Base-by-base conservation (phyloP, 2,888 invertebrate genomes). In the Leucophora obtusa region DNA sequence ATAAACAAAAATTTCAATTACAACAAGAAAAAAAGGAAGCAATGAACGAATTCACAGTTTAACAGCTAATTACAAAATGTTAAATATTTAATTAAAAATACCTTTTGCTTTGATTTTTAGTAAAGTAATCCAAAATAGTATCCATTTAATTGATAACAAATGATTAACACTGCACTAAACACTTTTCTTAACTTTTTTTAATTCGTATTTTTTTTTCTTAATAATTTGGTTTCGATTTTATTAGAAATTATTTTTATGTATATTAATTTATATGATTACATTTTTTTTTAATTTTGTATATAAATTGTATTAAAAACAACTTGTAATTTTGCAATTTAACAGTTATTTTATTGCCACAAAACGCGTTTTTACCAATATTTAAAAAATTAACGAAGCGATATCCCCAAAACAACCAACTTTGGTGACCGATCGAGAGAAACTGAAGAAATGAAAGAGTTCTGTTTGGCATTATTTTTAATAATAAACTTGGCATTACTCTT, bases 351-450 rank as follows among this genome's bases (percentile, higher is more conserved):
- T 62, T 21, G 51, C 71, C 51, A 71, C 60, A 58, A 63, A 71
- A 68, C 58, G 71, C 76, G 51, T 56, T 79, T 28, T 71, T 54
- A 65, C 69, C 6, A 11, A 51, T 21, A 38, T 35, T 15, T 18
- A 15, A 51, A 63, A 69, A 10, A 53, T 43, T 18, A 38, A 28
- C 28, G 28, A 70, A 28, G 4, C 51, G 10, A 33, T 3, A 6
- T 35, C 14, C 14, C 28, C 0, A 75, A 58, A 21, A 28, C 59
- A 73, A 70, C 77, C 58, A 62, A 47, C 65, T 54, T 35, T 66
- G 59, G 58, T 35, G 35, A 79, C 50, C 54, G 78, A 82, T 82
- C 82, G 58, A 71, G 58, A 60, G 71, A 75, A 70, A 82, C 78
- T 78, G 28, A 71, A 69, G 14, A 7, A 47, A 58, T 14, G 54